Evolutionary conservation across 2,113 vertebrate species (phyloP), one percentile per base, ranked within the genome.

Genomic region (Catharus minimus): DNA sequence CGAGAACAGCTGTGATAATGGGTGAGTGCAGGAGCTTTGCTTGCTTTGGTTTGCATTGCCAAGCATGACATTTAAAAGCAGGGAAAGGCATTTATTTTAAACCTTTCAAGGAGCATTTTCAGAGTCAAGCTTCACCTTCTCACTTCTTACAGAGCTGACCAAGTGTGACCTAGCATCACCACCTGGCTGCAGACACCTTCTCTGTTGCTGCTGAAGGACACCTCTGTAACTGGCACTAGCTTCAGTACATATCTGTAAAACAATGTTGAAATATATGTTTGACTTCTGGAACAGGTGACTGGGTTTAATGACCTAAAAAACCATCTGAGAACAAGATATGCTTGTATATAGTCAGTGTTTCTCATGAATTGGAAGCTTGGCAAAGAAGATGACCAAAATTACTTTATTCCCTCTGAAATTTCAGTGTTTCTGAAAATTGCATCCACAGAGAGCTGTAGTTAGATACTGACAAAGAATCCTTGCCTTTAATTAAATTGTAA

Each of bases 401-500:
- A 81, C 86, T 86, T 94, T 95, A 93, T 65, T 93, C 84, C 77
- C 93, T 90, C 86, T 92, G 93, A 94, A 93, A 93, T 61, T 50
- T 78, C 55, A 84, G 16, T 75, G 77, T 50, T 78, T 82, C 88
- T 93, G 88, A 92, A 96, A 94, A 93, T 76, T 17, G 0, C 20
- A 57, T 94, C 88, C 82, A 32, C 13, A 58, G 88, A 92, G 94
- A 95, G 77, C 44, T 84, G 49, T 84, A 75, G 92, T 83, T 82
- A 92, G 73, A 47, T 36, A 50, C 41, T 92, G 86, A 92, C 86
- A 94, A 95, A 92, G 66, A 82, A 72, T 84, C 52, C 36, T 82
- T 85, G 88, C 43, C 55, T 82, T 92, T 96, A 96, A 95, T 96
- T 94, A 95, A 95, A 94, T 92, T 92, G 53, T 91, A 95, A 94